Evolutionary conservation across 2,797 vertebrate species (phyloP), one percentile per base, ranked within the genome.

Genomic region (Salarias fasciatus): DNA sequence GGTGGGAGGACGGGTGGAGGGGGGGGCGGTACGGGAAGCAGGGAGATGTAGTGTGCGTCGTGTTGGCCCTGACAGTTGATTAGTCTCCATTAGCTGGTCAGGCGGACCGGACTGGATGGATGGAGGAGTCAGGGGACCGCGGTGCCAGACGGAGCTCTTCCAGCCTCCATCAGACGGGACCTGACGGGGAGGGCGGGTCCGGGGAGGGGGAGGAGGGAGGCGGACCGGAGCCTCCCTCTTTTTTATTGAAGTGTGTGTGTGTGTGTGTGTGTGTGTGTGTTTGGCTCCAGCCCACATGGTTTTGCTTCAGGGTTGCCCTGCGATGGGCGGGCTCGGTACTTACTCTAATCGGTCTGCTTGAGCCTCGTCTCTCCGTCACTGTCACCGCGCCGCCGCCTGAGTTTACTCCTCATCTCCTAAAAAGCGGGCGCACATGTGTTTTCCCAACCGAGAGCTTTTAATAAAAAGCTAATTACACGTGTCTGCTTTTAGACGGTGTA

Each of bases 1-100:
- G 59, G 15, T 6, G 59, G 53, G 15, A 11, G 66, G 65, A 14
- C 58, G 0, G 50, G 18, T 10, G 36, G 11, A 1, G 11, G 11
- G 18, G 15, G 11, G 44, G 56, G 0, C 33, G 72, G 63, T 67
- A 53, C 51, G 38, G 81, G 72, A 77, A 77, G 51, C 70, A 11
- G 43, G 66, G 86, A 88, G 86, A 89, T 79, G 73, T 70, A 88
- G 85, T 75, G 77, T 1, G 28, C 53, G 0, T 58, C 24, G 47
- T 69, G 83, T 72, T 73, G 50, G 6, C 36, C 60, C 65, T 84
- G 85, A 85, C 88, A 88, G 85, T 88, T 87, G 84, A 89, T 91
- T 88, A 88, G 84, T 88, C 87, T 89, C 80, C 84, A 90, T 91
- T 91, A 91, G 83, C 75, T 75, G 82, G 83, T 77, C 83, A 72